A percentile compares a stretch with the other conserved stretches of the same genome.
These are phyloP conservation scores for Pseudois nayaur DNA, from an alignment of 2,113 vertebrate species.

Conservation along the genomic window DNA sequence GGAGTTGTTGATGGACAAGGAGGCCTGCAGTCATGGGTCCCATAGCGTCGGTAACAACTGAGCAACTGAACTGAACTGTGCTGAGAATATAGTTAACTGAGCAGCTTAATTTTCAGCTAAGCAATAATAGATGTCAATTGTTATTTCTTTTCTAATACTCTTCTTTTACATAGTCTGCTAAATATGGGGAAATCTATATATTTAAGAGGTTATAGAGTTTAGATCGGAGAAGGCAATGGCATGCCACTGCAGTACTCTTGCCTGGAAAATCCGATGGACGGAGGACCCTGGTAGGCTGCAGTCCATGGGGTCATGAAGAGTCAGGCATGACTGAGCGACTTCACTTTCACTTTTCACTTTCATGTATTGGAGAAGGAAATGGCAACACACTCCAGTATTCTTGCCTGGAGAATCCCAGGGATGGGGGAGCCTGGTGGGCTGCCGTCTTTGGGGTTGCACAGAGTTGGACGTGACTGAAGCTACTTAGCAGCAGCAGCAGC, in stretches of 20 bases:
- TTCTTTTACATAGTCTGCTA: neutral
- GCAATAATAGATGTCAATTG: neutral
- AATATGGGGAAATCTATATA: neutral
- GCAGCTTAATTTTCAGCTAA: conserved; percentile 13
- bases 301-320: too few relatives aligned
- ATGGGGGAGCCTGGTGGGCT: too few relatives aligned
- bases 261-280: too few relatives aligned
- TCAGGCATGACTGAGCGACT: fast-evolving
- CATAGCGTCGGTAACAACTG: neutral
- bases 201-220: neutral
- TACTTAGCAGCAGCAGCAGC: too few relatives aligned
- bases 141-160: neutral
- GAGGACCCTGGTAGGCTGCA: too few relatives aligned
- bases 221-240: neutral
- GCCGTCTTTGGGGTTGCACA: too few relatives aligned
- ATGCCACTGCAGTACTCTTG: too few relatives aligned
- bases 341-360: too few relatives aligned
- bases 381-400: too few relatives aligned
- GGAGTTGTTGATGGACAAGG: neutral
- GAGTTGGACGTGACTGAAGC: fast-evolving
- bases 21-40: neutral
- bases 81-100: neutral
- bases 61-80: neutral
- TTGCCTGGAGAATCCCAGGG: too few relatives aligned
- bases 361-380: too few relatives aligned